phyloP scores from a whole-genome alignment of 2,888 invertebrate genomes.

The Lasioglossum villosulum region DNA sequence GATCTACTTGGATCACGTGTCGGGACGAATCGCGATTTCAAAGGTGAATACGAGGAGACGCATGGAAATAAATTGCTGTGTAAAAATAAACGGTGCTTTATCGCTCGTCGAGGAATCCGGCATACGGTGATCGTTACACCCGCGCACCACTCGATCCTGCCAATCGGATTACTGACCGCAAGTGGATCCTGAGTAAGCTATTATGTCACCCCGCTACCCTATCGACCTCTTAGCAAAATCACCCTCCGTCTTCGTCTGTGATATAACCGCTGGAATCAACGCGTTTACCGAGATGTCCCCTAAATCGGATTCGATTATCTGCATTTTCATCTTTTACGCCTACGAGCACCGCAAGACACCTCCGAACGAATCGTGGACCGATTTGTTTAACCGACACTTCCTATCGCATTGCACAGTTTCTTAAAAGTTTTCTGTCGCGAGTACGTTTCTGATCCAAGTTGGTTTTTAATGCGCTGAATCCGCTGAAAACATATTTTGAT shows the following conservation, averaged over 20 bases:
- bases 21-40: not conserved
- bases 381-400: too few relatives aligned
- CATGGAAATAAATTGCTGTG: not conserved
- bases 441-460: too few relatives aligned
- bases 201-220: conserved; percentile 57
- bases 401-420: not conserved
- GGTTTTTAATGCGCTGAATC: too few relatives aligned
- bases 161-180: conserved; percentile 67
- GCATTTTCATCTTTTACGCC: conserved; percentile 34
- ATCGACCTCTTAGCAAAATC: conserved; percentile 50
- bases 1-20: not conserved
- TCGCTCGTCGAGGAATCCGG: not conserved
- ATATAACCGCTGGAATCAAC: conserved; percentile 39
- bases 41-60: not conserved
- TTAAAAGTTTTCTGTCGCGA: not conserved
- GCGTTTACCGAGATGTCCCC: conserved; percentile 44
- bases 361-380: too few relatives aligned
- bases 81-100: not conserved
- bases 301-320: conserved; percentile 43
- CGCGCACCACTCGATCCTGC: conserved; percentile 35
- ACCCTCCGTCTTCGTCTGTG: conserved; percentile 57
- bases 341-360: too few relatives aligned
- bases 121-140: conserved; percentile 39
- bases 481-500: too few relatives aligned
- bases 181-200: conserved; percentile 68